Conservation (phyloP, 2,888 invertebrate species). For the Unio delphinus region DNA sequence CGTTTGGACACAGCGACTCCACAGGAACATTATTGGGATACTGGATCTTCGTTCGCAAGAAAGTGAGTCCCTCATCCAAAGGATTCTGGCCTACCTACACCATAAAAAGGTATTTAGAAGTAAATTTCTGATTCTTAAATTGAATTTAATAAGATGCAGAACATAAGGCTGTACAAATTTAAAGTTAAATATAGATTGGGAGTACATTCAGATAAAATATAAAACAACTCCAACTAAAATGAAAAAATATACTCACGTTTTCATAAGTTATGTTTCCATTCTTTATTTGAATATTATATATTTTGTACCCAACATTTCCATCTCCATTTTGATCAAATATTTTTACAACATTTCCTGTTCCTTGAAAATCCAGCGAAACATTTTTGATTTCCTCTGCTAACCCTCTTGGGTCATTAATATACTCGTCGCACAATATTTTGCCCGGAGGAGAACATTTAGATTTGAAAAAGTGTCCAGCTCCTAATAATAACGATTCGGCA, state of each 20-base stretch:
- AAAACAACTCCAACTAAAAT: too few relatives aligned
- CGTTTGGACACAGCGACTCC: constrained; percentile 13
- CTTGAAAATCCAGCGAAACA: constrained; percentile 4
- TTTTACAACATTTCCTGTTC: neutral
- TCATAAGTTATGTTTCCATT: too few relatives aligned
- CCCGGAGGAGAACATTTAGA: constrained; percentile 8
- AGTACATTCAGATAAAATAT: neutral
- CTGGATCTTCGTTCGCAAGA: too few relatives aligned
- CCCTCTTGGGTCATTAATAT: neutral
- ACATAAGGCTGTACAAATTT: too few relatives aligned
- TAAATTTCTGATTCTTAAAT: neutral
- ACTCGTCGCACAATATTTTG: constrained; percentile 6
- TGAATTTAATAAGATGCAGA: neutral
- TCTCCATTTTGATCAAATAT: constrained; percentile 20
- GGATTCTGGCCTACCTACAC: too few relatives aligned
- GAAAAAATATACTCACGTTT: too few relatives aligned
- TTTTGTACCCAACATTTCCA: constrained; percentile 20
- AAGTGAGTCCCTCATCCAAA: too few relatives aligned
- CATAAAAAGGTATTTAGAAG: neutral
- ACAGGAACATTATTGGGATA: neutral
- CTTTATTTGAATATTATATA: constrained; percentile 8
- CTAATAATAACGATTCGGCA: constrained; percentile 9
- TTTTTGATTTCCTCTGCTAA: constrained; percentile 4
- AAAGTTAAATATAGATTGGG: too few relatives aligned
- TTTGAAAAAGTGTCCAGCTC: constrained; percentile 8